Percentiles rank a stretch among this genome's conserved stretches.
Conservation (phyloP, 1,140 invertebrate species). For the Elysia chlorotica region DNA sequence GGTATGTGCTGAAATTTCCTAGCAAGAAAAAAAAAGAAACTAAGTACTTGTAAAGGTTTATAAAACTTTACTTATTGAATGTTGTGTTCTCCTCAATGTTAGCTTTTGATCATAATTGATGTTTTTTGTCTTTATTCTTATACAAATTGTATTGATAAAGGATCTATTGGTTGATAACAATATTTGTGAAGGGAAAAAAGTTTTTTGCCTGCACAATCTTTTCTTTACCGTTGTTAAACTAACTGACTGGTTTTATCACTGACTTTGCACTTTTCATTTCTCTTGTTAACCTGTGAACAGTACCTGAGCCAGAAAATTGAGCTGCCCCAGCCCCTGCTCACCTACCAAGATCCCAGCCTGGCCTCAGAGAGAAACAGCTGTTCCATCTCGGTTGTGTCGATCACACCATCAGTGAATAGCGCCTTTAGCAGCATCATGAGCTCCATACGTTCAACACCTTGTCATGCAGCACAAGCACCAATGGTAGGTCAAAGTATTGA, state of each 20-base stretch:
- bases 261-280: background rate
- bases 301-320: slow-evolving; percentile 5
- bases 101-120: background rate
- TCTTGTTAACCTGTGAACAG: background rate
- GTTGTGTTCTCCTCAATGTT: background rate
- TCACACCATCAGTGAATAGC: slow-evolving; percentile 48
- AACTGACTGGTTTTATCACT: background rate
- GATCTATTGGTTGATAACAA: too few relatives aligned
- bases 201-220: too few relatives aligned
- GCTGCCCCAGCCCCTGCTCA: background rate
- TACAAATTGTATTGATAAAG: too few relatives aligned
- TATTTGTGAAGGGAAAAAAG: too few relatives aligned
- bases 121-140: background rate
- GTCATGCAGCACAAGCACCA: too few relatives aligned
- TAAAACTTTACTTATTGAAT: background rate
- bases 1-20: too few relatives aligned
- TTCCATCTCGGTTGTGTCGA: slow-evolving; percentile 29
- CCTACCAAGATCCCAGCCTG: background rate
- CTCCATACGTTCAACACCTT: background rate
- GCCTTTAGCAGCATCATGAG: slow-evolving; percentile 46
- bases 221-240: background rate
- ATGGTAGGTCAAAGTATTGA: too few relatives aligned
- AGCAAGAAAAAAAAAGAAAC: too few relatives aligned
- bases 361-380: slow-evolving; percentile 6
- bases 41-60: background rate